A percentile compares a stretch with the other conserved stretches of the same genome.
These are phyloP conservation scores for Melanostoma scalare DNA, from an alignment of 2,888 invertebrate genomes.

Conservation along the genomic window DNA sequence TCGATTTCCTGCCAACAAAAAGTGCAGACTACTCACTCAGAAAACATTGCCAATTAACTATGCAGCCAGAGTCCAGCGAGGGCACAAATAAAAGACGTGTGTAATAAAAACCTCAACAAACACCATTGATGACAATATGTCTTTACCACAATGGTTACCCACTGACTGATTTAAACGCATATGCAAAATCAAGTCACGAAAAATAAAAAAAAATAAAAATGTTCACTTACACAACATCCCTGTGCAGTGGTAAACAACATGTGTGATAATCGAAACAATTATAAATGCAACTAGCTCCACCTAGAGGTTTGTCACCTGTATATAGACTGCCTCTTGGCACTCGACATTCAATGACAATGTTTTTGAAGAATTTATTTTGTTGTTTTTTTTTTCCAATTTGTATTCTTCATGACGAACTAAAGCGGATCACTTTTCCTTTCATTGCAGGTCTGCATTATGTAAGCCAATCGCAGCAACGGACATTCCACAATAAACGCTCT, in stretches of 20 bases:
- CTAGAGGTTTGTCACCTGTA: conserved; percentile 29
- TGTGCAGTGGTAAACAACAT: conserved; percentile 7
- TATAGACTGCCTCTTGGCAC: conserved; percentile 34
- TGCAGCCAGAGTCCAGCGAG: conserved; percentile 48
- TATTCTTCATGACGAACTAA: conserved; percentile 32
- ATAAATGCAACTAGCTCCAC: conserved; percentile 42
- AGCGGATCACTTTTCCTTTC: conserved; percentile 30
- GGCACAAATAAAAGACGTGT: conserved; percentile 16
- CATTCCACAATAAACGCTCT: conserved; percentile 38
- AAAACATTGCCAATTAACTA: conserved; percentile 52
- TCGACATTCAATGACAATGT: conserved; percentile 5
- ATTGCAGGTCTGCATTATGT: conserved; percentile 67
- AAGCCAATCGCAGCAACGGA: conserved; percentile 39
- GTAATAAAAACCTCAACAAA: conserved; percentile 25
- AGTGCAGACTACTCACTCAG: background rate
- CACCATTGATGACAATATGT: conserved; percentile 45
- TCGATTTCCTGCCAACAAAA: conserved; percentile 54
- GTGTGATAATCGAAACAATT: conserved; percentile 47
- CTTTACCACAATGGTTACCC: conserved; percentile 33
- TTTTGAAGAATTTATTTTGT: conserved; percentile 1
- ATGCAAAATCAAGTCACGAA: conserved; percentile 56
- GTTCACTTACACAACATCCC: conserved; percentile 42
- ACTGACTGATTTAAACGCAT: conserved; percentile 56
- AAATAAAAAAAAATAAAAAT: conserved; percentile 23
- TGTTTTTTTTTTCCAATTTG: conserved; percentile 17